Evolutionary conservation across 2,113 vertebrate genomes (phyloP).

Genomic region (Xiphophorus maculatus): DNA sequence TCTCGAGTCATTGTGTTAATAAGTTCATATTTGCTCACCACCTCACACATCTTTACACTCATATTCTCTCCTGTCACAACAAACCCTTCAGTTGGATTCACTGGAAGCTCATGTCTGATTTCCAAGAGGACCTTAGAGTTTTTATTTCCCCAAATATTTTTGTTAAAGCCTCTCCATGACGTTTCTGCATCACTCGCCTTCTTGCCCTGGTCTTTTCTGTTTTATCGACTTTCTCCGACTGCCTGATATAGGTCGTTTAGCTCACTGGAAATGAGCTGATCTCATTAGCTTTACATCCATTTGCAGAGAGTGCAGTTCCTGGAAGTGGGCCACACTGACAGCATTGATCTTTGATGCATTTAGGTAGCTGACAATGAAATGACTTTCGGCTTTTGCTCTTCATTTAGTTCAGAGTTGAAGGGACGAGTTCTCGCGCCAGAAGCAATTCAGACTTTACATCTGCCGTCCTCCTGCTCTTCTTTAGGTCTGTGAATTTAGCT

Average conservation of each 20-base stretch:
- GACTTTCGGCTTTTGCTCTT: conserved; percentile 24
- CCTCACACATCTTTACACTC: neutral
- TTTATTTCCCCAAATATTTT: conserved; percentile 8
- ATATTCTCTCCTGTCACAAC: neutral
- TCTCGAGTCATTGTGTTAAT: conserved; percentile 72
- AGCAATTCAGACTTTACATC: neutral
- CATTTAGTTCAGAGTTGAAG: conserved; percentile 4
- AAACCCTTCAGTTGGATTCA: conserved; percentile 3
- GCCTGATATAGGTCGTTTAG: conserved; percentile 22
- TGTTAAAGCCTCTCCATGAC: conserved; percentile 8
- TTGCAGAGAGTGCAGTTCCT: conserved; percentile 58
- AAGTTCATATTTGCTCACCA: conserved; percentile 31
- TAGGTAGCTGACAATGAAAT: conserved; percentile 45
- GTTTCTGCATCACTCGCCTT: conserved; percentile 20
- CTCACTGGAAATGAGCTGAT: conserved; percentile 50
- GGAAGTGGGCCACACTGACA: conserved; percentile 40
- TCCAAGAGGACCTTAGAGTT: neutral
- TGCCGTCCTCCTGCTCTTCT: neutral
- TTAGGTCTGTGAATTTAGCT: neutral
- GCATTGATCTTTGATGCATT: conserved; percentile 49
- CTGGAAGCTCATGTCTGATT: conserved; percentile 44
- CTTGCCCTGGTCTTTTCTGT: conserved; percentile 11
- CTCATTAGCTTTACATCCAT: conserved; percentile 67
- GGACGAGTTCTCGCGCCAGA: neutral
- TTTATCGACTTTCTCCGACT: conserved; percentile 28